phyloP scores from a whole-genome alignment of 1,140 invertebrate species.

The Drosophila arawakana region DNA sequence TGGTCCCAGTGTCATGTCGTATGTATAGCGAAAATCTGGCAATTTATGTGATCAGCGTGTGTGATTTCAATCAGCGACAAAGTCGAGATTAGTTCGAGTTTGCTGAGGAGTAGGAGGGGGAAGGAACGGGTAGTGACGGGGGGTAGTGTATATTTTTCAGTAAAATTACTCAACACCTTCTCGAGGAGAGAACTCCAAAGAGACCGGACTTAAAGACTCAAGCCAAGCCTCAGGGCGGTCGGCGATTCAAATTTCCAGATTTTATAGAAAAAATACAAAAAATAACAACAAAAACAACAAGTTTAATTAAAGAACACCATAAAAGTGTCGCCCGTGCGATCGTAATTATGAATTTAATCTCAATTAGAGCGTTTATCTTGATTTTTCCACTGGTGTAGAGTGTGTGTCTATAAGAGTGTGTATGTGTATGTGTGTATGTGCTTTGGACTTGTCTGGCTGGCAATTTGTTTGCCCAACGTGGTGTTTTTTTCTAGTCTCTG shows the following conservation, averaged over 20 bases:
- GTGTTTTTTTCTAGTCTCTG: slow-evolving; percentile 54
- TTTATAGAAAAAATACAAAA: slow-evolving; percentile 16
- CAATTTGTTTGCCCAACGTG: slow-evolving; percentile 71
- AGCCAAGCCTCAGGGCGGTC: slow-evolving; percentile 42
- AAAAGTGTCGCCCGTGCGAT: slow-evolving; percentile 81
- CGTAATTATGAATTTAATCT: slow-evolving; percentile 83
- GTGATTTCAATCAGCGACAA: slow-evolving; percentile 76
- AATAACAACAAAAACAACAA: slow-evolving; percentile 40
- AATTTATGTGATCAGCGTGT: slow-evolving; percentile 80
- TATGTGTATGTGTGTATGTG: slow-evolving; percentile 7
- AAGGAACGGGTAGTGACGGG: not conserved
- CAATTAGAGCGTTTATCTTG: slow-evolving; percentile 83
- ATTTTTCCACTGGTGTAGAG: slow-evolving; percentile 51
- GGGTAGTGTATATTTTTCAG: slow-evolving; percentile 20
- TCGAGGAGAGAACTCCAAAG: slow-evolving; percentile 22
- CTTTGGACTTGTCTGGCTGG: slow-evolving; percentile 44
- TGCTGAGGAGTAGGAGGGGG: not conserved
- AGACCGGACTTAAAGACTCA: slow-evolving; percentile 8
- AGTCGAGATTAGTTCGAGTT: slow-evolving; percentile 15
- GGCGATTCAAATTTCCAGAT: slow-evolving; percentile 76
- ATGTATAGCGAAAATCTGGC: slow-evolving; percentile 80
- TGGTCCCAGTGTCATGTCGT: slow-evolving; percentile 44
- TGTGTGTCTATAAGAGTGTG: slow-evolving; percentile 1
- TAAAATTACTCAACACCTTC: slow-evolving; percentile 80
- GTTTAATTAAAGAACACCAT: slow-evolving; percentile 83